Evolutionary conservation across 2,797 vertebrate genomes (phyloP).

Genomic region (Podargus strigoides): DNA sequence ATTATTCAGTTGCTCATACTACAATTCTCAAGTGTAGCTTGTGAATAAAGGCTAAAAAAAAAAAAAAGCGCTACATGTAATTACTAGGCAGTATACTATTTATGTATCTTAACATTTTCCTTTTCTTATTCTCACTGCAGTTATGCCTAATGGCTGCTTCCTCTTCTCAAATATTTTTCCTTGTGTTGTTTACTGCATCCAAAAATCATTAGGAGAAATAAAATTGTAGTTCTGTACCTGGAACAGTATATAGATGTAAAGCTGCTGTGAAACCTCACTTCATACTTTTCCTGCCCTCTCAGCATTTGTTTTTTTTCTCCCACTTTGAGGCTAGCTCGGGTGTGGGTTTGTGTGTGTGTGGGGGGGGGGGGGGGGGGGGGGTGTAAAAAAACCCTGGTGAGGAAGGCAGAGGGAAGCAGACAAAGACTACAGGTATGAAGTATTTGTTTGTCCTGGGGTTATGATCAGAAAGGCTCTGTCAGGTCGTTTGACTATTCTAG

Average conservation of each 20-base stretch:
- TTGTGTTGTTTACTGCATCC: neutral
- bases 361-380: too few species aligned
- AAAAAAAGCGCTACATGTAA: neutral
- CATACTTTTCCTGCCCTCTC: neutral
- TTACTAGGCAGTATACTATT: neutral
- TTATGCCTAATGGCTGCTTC: neutral
- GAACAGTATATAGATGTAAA: neutral
- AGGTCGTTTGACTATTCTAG: neutral
- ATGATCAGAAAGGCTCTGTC: neutral
- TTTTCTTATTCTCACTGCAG: neutral
- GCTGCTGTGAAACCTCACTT: neutral
- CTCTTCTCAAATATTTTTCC: neutral
- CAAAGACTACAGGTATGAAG: neutral
- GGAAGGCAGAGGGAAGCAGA: neutral
- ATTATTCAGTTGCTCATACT: neutral
- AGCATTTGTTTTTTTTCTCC: neutral
- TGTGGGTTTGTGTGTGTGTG: too few species aligned
- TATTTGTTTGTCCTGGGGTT: neutral
- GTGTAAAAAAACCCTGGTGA: rapidly evolving
- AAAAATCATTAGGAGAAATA: neutral
- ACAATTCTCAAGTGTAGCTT: neutral
- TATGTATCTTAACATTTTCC: neutral
- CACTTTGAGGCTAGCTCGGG: neutral
- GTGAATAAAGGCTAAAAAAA: neutral
- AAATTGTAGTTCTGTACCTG: neutral